Base-by-base conservation (phyloP, 2,888 invertebrate genomes). In the Teleiodes luculella region DNA sequence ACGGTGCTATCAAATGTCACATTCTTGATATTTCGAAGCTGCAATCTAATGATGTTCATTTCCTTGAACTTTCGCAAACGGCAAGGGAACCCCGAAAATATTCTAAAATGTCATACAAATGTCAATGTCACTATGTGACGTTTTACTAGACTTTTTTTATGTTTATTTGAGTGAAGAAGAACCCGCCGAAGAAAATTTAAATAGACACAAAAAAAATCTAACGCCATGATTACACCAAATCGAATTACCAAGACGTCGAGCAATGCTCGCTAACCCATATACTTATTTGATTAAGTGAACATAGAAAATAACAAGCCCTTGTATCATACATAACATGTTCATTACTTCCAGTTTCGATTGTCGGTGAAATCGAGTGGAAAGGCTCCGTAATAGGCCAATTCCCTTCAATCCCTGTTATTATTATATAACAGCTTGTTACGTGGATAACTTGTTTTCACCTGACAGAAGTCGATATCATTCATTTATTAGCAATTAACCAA, bases 41-140 rank as follows among this genome's bases (percentile, higher is more conserved):
- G 33, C 24, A 24, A 24, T 24, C 24, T 24, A 24, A 24, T 24
- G 3, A 24, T 24, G 3, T 24, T 24, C 24, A 24, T 11, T 33
- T 20, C 43, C 43, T 43, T 43, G 43, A 43, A 43, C 43, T 43
- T 20, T 43, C n/a, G 28, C 43, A 24, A 11, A 13, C 24, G 11
- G 3, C 33, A 33, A 33, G 5, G n/a, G 11, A 33, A 33, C 33
- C 4, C 8, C 33, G n/a, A 33, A 33, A n/a, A 33, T 11, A 11
- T 10, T 4, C 46, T 7, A n/a, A 48, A 50, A 50, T 50, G 37
- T 16, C 39, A 50, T 28, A 13, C 5, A 14, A 50, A 50, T 50
- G 50, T 50, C 50, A 50, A 37, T 50, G 50, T 30, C 50, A 16
- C 7, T 41, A 28, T 28, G 43, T 28, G 13, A 24, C 13, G 20